Percentiles rank a stretch among this genome's conserved stretches.
These are phyloP conservation scores for Mormyrus lacerda DNA, from an alignment of 2,113 vertebrate genomes.

Conservation along the genomic window DNA sequence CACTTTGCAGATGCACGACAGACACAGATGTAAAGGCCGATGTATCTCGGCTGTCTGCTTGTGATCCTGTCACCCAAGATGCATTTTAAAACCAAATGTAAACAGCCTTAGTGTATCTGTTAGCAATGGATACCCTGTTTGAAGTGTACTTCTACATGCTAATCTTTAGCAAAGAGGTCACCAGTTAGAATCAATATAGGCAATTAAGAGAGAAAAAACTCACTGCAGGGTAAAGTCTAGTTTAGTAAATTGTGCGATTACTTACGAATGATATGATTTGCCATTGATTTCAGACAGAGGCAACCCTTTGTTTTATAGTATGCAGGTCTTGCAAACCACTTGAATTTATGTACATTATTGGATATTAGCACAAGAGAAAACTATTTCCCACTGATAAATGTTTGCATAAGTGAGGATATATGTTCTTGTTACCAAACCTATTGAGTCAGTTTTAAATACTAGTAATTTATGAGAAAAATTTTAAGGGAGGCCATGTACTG, in stretches of 20 bases:
- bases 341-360: not conserved
- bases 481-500: not conserved
- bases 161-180: not conserved
- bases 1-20: too few relatives aligned
- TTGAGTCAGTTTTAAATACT: not conserved
- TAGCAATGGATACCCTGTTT: not conserved
- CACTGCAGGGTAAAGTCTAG: not conserved
- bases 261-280: not conserved
- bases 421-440: not conserved
- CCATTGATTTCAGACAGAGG: not conserved
- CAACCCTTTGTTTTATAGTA: not conserved
- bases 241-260: not conserved
- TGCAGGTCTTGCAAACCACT: not conserved
- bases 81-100: too few relatives aligned
- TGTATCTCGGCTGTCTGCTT: too few relatives aligned
- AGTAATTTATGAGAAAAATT: not conserved
- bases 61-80: too few relatives aligned
- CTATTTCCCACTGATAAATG: not conserved
- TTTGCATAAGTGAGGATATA: not conserved
- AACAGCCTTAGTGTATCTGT: not conserved
- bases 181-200: not conserved
- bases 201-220: not conserved
- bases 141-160: not conserved
- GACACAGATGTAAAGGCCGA: too few relatives aligned
- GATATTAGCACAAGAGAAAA: not conserved